A percentile compares a stretch with the other conserved stretches of the same genome.
These are phyloP conservation scores for Henricia sp. DNA, from an alignment of 53 echinoderm and acorn worm genomes.

Conservation along the genomic window DNA sequence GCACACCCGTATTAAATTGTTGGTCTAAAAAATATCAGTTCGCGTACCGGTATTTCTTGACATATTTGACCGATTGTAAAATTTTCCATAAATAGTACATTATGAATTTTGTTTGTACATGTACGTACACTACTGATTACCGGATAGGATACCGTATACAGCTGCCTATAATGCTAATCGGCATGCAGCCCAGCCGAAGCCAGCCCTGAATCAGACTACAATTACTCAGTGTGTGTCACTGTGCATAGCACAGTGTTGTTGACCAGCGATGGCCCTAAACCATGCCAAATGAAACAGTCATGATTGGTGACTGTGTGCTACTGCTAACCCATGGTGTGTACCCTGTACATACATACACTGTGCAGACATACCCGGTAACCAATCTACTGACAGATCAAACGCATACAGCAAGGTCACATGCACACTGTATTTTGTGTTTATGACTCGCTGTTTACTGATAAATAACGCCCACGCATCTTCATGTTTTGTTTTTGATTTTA, in stretches of 20 bases:
- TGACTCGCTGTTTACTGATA: background rate
- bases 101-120: background rate
- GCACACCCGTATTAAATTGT: no score
- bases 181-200: background rate
- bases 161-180: background rate
- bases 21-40: no score
- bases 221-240: slow-evolving; percentile 45
- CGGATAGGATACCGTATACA: background rate
- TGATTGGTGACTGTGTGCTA: background rate
- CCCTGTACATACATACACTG: background rate
- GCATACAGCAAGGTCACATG: background rate
- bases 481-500: background rate
- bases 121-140: background rate
- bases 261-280: no score
- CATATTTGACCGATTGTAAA: no score
- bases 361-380: no score
- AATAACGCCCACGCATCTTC: background rate
- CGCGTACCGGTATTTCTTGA: no score
- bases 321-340: background rate
- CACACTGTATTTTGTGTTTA: background rate
- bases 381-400: no score
- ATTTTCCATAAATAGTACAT: no score
- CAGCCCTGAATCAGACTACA: slow-evolving; percentile 16
- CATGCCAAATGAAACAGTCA: background rate
- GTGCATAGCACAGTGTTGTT: background rate